These are phyloP conservation scores for Mesopsocus fuscifrons DNA, from an alignment of 2,888 invertebrate species.

Conservation along the genomic window DNA sequence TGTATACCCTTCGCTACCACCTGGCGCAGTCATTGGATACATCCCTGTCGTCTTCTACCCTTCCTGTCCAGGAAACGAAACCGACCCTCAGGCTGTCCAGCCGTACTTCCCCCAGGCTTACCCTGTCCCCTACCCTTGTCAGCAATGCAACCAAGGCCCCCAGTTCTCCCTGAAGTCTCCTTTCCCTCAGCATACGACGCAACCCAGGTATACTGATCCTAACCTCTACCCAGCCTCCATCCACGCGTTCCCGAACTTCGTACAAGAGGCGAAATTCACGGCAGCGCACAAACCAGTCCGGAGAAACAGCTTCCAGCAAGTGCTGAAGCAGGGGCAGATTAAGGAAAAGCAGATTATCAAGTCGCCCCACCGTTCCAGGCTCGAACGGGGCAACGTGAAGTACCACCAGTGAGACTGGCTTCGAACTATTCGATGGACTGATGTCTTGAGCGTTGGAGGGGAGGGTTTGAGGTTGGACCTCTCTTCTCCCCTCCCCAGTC, in stretches of 20 bases:
- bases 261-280: not conserved
- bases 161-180: not conserved
- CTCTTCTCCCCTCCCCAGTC: too few relatives aligned
- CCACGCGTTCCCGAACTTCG: not conserved
- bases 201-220: conserved; percentile 3
- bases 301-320: conserved; percentile 6
- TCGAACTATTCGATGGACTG: too few relatives aligned
- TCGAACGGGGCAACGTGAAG: too few relatives aligned
- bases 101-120: conserved; percentile 39
- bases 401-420: too few relatives aligned
- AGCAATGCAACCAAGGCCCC: conserved; percentile 26
- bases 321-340: conserved; percentile 1
- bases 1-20: conserved; percentile 22
- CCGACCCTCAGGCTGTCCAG: conserved; percentile 25
- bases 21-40: conserved; percentile 45
- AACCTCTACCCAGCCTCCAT: conserved; percentile 1
- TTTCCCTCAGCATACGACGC: not conserved
- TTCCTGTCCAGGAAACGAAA: conserved; percentile 35
- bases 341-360: not conserved
- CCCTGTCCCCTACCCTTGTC: conserved; percentile 40
- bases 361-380: conserved; percentile 3
- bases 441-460: too few relatives aligned
- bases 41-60: conserved; percentile 53
- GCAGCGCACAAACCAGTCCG: not conserved
- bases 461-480: too few relatives aligned